Evolutionary conservation across 2,888 invertebrate genomes (phyloP).

Genomic region (Tenthredo notha): DNA sequence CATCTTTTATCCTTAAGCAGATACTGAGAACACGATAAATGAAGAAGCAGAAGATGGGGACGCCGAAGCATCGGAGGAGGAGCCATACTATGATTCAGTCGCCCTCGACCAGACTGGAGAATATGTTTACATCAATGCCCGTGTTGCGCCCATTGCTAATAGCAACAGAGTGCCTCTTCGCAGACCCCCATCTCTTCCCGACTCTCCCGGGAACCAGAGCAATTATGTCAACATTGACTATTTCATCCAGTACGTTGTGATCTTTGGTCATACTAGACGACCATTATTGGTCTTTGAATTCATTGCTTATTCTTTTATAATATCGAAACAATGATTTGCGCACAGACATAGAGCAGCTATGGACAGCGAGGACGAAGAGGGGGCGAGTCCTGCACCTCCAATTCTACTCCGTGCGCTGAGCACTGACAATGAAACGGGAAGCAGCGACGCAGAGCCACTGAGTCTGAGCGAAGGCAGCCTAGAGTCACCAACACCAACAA

Average conservation of each 20-base stretch:
- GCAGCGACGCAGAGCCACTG: slow-evolving; percentile 76
- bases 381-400: slow-evolving; percentile 74
- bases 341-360: slow-evolving; percentile 74
- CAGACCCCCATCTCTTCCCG: slow-evolving; percentile 82
- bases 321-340: slow-evolving; percentile 57
- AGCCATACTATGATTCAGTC: slow-evolving; percentile 81
- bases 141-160: slow-evolving; percentile 76
- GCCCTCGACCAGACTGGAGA: slow-evolving; percentile 82
- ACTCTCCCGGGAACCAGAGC: slow-evolving; percentile 89
- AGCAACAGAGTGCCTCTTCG: slow-evolving; percentile 70
- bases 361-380: slow-evolving; percentile 77
- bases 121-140: slow-evolving; percentile 88
- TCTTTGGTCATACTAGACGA: slow-evolving; percentile 8
- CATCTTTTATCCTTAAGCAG: slow-evolving; percentile 57
- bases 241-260: slow-evolving; percentile 87
- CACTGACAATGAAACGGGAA: slow-evolving; percentile 77
- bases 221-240: slow-evolving; percentile 97
- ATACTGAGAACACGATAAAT: slow-evolving; percentile 74
- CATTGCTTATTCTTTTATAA: background rate
- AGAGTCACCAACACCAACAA: slow-evolving; percentile 76
- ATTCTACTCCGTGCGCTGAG: slow-evolving; percentile 75
- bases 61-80: slow-evolving; percentile 77
- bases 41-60: slow-evolving; percentile 77
- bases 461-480: slow-evolving; percentile 76
- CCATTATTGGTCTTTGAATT: background rate